phyloP scores from a whole-genome alignment of 2,113 vertebrate species.

The Pelusios castaneus region DNA sequence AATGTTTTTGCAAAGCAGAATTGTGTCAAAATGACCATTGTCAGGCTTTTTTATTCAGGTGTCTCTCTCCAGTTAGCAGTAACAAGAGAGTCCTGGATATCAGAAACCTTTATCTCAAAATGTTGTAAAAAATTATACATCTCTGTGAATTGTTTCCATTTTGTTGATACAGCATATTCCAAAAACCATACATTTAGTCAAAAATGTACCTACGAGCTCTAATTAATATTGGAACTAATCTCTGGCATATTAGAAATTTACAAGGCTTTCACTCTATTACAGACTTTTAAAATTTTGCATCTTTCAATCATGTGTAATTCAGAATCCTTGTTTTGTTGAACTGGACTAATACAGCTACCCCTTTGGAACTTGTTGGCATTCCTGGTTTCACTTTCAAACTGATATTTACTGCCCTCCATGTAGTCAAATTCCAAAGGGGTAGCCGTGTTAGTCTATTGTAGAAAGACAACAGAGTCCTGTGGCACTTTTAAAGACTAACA shows the following conservation, averaged over 20 bases:
- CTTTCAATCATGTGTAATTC: background rate
- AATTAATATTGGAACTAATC: background rate
- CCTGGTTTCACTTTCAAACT: background rate
- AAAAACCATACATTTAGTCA: background rate
- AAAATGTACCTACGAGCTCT: background rate
- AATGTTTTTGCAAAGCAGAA: background rate
- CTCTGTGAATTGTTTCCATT: background rate
- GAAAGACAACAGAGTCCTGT: too few relatives aligned
- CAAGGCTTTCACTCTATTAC: background rate
- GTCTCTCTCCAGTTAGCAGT: background rate
- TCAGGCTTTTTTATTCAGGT: background rate
- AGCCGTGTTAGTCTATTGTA: too few relatives aligned
- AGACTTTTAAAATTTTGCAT: background rate
- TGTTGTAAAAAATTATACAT: background rate
- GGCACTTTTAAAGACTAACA: too few relatives aligned
- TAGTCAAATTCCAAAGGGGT: too few relatives aligned
- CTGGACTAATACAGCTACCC: too few relatives aligned
- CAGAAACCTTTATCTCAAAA: background rate
- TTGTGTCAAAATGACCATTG: background rate
- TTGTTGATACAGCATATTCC: background rate
- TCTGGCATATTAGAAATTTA: background rate
- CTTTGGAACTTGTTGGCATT: too few relatives aligned
- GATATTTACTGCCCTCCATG: too few relatives aligned
- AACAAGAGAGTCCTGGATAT: background rate
- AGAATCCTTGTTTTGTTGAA: too few relatives aligned